Base-by-base conservation (phyloP, 2,113 vertebrate genomes). In the Oreochromis niloticus region DNA sequence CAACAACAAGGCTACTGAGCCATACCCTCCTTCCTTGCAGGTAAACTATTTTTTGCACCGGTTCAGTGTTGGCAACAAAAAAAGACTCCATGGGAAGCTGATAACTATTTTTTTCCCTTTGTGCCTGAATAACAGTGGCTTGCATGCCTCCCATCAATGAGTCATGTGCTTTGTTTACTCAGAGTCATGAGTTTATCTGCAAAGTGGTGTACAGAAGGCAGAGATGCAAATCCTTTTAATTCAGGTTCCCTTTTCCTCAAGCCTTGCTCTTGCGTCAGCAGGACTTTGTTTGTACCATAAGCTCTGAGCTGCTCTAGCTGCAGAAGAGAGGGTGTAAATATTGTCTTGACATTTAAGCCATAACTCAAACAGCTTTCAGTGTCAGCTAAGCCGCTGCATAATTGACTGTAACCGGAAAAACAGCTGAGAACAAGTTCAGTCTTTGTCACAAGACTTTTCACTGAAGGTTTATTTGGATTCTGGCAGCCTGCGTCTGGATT, bases 81-180 rank as follows among this genome's bases (percentile, higher is more conserved):
- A 84, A 22, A 84, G 34, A 80, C 41, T 13, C 1, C 43, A 50
- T 36, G n/a, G 50, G 41, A 56, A 46, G 24, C 39, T 52, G 41
- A 79, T 84, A 71, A 71, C 57, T 17, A n/a, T 48, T 43, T 80
- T 34, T 41, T 79, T 55, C 57, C 19, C 7, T 59, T 82, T 89
- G 75, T 84, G 48, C 27, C 59, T 36, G 27, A 24, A 71, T 19
- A 86, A 78, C 59, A 36, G 32, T 54, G 9, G 39, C 78, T 84
- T 36, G 36, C 54, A 83, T 6, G 52, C 63, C 30, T 80, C 56
- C 22, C 57, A 57, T 84, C n/a, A n/a, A 13, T 63, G 82, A 88
- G 87, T 90, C 85, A 94, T 84, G 75, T 6, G 32, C 82, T 82
- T 11, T 16, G 71, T 87, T 87, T 41, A 12, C 27, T 89, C 81